Percentiles rank a stretch among this genome's conserved stretches.
These are phyloP conservation scores for Rissa tridactyla DNA, from an alignment of 2,113 vertebrate genomes.

Conservation along the genomic window DNA sequence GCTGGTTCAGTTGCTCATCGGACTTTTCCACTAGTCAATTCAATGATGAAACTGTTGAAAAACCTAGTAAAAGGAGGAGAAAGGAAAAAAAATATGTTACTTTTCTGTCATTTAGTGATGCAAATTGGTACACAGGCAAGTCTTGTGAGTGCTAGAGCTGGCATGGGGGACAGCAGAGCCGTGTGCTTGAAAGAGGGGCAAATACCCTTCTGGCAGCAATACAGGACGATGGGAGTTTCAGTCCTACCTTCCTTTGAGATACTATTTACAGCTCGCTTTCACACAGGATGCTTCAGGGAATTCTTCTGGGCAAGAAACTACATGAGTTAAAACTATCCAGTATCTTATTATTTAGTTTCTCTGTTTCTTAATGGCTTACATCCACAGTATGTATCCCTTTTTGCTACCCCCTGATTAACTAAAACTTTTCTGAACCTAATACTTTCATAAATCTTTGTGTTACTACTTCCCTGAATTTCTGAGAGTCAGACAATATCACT, in stretches of 20 bases:
- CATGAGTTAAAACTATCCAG: not conserved
- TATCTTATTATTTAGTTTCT: not conserved
- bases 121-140: not conserved
- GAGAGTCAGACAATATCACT: not conserved
- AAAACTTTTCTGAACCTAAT: not conserved
- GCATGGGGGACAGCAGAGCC: not conserved
- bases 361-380: not conserved
- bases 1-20: not conserved
- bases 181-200: not conserved
- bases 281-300: not conserved
- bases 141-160: not conserved
- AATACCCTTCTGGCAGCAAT: not conserved
- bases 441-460: fast-evolving
- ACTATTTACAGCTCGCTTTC: not conserved
- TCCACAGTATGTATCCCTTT: fast-evolving
- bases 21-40: not conserved
- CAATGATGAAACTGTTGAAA: not conserved
- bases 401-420: not conserved
- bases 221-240: not conserved
- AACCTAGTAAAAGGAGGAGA: fast-evolving
- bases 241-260: not conserved
- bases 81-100: fast-evolving
- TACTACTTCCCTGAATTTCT: not conserved
- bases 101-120: not conserved
- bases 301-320: not conserved